Evolutionary conservation across 2,888 invertebrate species (phyloP), one percentile per base, ranked within the genome.

Genomic region (Oscheius onirici): DNA sequence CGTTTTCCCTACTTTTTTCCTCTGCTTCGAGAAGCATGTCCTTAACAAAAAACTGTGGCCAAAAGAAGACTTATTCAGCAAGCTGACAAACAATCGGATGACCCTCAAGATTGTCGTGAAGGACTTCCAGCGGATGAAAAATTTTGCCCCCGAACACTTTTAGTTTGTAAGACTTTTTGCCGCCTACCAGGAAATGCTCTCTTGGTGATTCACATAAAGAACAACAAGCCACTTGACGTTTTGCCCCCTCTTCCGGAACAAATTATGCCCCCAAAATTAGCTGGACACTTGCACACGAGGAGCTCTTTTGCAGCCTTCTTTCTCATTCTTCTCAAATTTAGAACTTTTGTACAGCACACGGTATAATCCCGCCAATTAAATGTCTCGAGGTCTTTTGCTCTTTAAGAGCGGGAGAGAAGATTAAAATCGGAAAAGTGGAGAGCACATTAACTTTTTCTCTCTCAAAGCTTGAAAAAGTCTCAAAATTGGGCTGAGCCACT

Each of bases 221-320:
- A 55, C 55, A 55, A 55, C 28, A 26, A 26, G 28, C 26, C n/a
- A 10, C 28, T 26, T 24, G n/a, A n/a, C 55, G 13, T 20, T 41
- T 41, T n/a, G 58, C 58, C 58, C 41, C 58, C 40, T 34, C 8
- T 58, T 58, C 58, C 58, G 58, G 58, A 58, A 40, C 58, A 58
- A 58, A 58, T 58, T 58, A 58, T 58, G 34, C 34, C 34, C 3
- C 58, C 58, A 58, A 58, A 58, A 58, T 58, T 58, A 58, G 58
- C 58, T 55, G 20, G 34, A 52, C 52, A 22, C 52, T 46, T 46
- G 20, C 20, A 17, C 46, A 11, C 20, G 46, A 46, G 46, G 3
- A 46, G 24, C 20, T 46, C 46, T 46, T 17, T 55, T 28, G n/a
- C 55, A 13, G 26, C 22, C 13, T 5, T 5, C 11, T 10, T 24